A percentile compares a stretch with the other conserved stretches of the same genome.
These are phyloP conservation scores for Sarcophilus harrisii DNA, from an alignment of 2,797 vertebrate genomes.

Conservation along the genomic window DNA sequence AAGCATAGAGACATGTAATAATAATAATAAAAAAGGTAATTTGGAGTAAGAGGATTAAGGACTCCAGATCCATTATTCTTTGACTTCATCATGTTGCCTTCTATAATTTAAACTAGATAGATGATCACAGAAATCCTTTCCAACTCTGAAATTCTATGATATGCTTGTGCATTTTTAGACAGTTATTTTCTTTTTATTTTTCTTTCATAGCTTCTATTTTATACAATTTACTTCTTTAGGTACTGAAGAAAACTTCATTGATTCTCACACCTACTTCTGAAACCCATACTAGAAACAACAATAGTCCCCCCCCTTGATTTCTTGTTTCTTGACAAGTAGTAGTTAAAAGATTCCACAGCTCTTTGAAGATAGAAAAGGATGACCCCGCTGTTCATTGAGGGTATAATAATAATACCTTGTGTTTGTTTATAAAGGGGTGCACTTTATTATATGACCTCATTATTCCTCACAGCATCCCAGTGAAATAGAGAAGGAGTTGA, in stretches of 20 bases:
- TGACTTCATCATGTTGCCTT: background rate
- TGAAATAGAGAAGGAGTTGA: background rate
- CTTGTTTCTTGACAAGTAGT: background rate
- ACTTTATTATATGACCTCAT: background rate
- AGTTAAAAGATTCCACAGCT: background rate
- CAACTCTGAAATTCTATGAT: background rate
- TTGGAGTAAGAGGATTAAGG: background rate
- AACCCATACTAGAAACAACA: background rate
- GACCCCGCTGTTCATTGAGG: background rate
- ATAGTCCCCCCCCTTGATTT: background rate
- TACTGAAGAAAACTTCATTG: background rate
- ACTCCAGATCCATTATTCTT: background rate
- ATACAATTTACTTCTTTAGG: background rate
- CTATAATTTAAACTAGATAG: background rate
- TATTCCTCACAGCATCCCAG: background rate
- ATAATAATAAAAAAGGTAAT: background rate
- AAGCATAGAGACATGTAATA: background rate
- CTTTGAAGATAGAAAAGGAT: background rate
- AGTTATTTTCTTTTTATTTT: background rate
- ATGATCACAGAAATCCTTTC: background rate
- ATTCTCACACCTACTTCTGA: conserved; percentile 1
- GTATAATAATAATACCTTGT: too few species aligned
- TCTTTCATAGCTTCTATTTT: background rate
- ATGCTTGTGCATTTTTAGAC: background rate
- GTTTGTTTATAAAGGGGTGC: background rate